Conservation (phyloP, 2,113 vertebrate genomes). For the Eira barbara region DNA sequence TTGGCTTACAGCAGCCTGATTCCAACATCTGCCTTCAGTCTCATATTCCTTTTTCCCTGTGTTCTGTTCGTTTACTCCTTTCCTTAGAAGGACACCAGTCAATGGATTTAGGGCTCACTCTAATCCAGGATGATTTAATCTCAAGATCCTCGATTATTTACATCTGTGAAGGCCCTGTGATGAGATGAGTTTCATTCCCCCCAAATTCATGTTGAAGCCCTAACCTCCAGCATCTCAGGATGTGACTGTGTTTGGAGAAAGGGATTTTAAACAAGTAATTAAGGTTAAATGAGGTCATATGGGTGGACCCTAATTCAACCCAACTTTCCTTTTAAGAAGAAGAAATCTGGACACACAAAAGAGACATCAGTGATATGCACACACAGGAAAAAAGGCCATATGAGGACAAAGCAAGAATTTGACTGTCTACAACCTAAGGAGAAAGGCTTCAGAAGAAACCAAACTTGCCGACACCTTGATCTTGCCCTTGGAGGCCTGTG, state of each 20-base stretch:
- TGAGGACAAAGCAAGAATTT: neutral
- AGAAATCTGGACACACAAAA: neutral
- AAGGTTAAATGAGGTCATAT: neutral
- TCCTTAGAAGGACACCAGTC: neutral
- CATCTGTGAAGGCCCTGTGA: neutral
- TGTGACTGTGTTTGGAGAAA: neutral
- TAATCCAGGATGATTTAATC: neutral
- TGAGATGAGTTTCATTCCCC: neutral
- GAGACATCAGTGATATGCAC: too few species aligned
- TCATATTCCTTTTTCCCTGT: neutral
- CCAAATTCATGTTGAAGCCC: neutral
- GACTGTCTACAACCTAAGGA: neutral
- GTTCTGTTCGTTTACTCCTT: neutral
- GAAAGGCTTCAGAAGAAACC: neutral
- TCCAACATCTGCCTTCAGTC: neutral
- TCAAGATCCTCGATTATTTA: neutral
- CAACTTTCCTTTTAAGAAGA: neutral
- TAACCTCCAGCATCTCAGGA: neutral
- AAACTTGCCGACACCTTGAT: neutral
- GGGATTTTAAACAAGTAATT: neutral
- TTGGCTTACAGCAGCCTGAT: neutral
- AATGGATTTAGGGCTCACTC: neutral
- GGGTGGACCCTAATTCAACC: neutral
- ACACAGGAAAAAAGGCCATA: neutral
- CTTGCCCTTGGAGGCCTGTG: neutral